phyloP scores from a whole-genome alignment of 2,888 invertebrate genomes.

The Troides aeacus region DNA sequence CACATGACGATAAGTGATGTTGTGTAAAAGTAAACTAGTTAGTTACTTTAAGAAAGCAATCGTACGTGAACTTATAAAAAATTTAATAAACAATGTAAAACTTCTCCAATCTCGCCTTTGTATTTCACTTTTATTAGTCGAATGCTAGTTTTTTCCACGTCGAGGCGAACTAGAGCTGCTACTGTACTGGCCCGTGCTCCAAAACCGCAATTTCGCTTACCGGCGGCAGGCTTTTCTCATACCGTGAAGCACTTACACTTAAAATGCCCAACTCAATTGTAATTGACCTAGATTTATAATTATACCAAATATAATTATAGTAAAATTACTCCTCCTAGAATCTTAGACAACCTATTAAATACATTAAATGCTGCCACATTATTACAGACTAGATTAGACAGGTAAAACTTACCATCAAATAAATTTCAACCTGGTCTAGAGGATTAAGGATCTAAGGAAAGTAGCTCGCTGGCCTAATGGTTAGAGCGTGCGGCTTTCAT shows the following conservation, averaged over 20 bases:
- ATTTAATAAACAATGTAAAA: constrained; percentile 7
- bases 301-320: constrained; percentile 4
- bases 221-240: constrained; percentile 10
- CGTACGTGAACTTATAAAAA: background rate
- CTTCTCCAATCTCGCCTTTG: constrained; percentile 5
- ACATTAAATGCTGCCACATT: no score
- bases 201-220: constrained; percentile 27
- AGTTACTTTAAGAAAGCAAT: background rate
- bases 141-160: constrained; percentile 12
- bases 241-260: constrained; percentile 19
- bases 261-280: constrained; percentile 22
- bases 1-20: background rate
- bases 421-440: no score
- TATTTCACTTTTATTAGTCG: constrained; percentile 22
- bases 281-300: constrained; percentile 15
- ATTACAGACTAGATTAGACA: no score
- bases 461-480: no score
- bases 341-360: no score
- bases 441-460: no score
- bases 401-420: no score
- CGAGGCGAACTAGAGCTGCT: constrained; percentile 7
- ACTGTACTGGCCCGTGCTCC: constrained; percentile 22
- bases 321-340: background rate
- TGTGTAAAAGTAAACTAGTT: background rate
- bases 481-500: no score